Evolutionary conservation across 2,113 vertebrate genomes (phyloP).

Genomic region (Crocuta crocuta): DNA sequence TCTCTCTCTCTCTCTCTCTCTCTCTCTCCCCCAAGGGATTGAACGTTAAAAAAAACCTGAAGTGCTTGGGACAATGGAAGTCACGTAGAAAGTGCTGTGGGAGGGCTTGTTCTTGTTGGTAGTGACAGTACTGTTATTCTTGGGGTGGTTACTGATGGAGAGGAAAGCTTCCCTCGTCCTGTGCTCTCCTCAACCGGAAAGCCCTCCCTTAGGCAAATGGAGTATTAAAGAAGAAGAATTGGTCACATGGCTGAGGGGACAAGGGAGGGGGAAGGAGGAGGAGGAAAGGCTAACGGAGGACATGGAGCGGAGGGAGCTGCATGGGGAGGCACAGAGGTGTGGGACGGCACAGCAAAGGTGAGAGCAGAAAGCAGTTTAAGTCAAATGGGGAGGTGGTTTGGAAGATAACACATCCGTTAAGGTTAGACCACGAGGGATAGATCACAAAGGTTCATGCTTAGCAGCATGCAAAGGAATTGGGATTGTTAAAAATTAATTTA

Average conservation of each 20-base stretch:
- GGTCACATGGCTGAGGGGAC: background rate
- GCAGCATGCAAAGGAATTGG: background rate
- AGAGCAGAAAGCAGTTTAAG: background rate
- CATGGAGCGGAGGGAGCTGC: background rate
- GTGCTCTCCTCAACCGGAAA: background rate
- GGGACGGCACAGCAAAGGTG: too few relatives aligned
- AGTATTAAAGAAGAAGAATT: background rate
- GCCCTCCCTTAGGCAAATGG: background rate
- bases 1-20: too few relatives aligned
- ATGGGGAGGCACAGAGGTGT: too few relatives aligned
- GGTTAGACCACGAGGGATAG: background rate
- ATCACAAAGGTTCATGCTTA: background rate
- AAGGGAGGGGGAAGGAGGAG: background rate
- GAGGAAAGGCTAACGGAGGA: background rate
- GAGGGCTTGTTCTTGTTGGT: background rate
- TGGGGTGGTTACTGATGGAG: background rate
- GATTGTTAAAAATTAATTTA: background rate
- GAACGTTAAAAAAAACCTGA: background rate
- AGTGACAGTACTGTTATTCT: background rate
- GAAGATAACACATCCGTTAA: background rate
- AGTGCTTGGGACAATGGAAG: background rate
- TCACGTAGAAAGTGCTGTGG: background rate
- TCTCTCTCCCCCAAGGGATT: background rate
- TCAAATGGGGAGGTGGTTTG: background rate
- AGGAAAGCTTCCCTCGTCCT: background rate